Evolutionary conservation across 2,888 invertebrate genomes (phyloP).

Genomic region (Odontothrips loti): DNA sequence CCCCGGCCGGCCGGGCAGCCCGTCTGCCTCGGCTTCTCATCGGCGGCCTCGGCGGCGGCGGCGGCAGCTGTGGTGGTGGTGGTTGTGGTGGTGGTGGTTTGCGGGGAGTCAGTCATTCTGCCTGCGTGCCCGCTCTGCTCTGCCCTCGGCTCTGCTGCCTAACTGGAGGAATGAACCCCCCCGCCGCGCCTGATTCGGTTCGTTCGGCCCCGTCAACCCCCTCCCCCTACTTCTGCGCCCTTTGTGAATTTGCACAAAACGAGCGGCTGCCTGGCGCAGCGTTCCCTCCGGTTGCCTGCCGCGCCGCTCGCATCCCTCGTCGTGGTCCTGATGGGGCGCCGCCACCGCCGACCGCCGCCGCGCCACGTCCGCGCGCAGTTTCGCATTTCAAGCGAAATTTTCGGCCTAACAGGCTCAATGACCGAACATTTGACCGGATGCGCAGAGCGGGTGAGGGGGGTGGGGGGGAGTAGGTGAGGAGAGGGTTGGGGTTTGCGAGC

Average conservation of each 20-base stretch:
- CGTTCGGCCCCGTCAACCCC: neutral
- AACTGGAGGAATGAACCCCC: neutral
- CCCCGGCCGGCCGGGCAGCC: too few species aligned
- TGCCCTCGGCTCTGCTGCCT: neutral
- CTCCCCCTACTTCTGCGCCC: neutral
- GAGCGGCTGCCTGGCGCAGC: neutral
- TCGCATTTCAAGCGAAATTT: conserved; percentile 11
- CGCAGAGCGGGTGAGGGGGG: too few species aligned
- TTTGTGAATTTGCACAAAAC: conserved; percentile 6
- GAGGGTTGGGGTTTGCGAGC: too few species aligned
- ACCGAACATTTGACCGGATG: neutral
- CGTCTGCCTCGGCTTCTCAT: too few species aligned
- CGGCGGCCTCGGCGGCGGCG: too few species aligned
- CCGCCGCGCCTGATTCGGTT: neutral
- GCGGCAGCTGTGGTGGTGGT: too few species aligned
- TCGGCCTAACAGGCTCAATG: neutral
- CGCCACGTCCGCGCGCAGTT: neutral
- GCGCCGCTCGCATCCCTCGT: neutral
- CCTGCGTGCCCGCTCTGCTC: neutral
- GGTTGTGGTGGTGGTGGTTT: too few species aligned
- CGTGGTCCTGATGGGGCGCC: neutral
- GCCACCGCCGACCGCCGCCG: neutral
- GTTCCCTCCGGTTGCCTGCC: neutral
- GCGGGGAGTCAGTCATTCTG: neutral
- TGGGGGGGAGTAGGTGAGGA: too few species aligned